phyloP scores from a whole-genome alignment of 2,888 invertebrate genomes.

The Hedya salicella region DNA sequence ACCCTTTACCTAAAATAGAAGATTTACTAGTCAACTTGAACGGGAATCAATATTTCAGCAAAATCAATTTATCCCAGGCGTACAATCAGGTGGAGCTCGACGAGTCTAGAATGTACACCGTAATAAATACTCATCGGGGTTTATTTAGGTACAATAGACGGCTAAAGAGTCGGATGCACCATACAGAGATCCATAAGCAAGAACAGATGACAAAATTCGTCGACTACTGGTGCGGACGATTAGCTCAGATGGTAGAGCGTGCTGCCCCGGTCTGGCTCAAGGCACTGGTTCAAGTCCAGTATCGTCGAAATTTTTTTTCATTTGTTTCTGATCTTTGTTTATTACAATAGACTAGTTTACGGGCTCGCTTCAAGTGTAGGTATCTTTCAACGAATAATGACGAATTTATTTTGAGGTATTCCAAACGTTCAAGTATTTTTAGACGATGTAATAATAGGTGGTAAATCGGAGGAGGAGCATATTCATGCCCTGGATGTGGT shows the following conservation, averaged over 20 bases:
- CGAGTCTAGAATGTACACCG: constrained; percentile 9
- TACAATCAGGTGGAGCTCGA: constrained; percentile 6
- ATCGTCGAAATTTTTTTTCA: too few relatives aligned
- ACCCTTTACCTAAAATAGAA: constrained; percentile 14
- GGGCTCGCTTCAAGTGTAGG: background rate
- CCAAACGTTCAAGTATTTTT: constrained; percentile 14
- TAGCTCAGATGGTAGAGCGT: too few relatives aligned
- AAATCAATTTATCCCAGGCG: constrained; percentile 1
- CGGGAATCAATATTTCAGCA: constrained; percentile 11
- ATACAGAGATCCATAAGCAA: too few relatives aligned
- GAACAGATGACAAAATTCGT: too few relatives aligned
- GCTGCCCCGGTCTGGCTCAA: too few relatives aligned
- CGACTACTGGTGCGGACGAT: too few relatives aligned
- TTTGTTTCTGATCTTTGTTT: too few relatives aligned
- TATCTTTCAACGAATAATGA: constrained; percentile 19
- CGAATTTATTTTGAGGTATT: background rate
- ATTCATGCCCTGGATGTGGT: background rate
- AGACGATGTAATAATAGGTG: constrained; percentile 17
- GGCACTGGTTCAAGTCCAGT: too few relatives aligned
- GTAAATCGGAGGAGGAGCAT: constrained; percentile 1
- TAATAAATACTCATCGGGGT: constrained; percentile 12
- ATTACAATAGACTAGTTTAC: background rate
- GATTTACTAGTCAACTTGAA: constrained; percentile 6
- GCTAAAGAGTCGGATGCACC: too few relatives aligned
- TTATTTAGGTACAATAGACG: constrained; percentile 3